phyloP scores from a whole-genome alignment of 2,888 invertebrate genomes.

The Parnassius orleans region DNA sequence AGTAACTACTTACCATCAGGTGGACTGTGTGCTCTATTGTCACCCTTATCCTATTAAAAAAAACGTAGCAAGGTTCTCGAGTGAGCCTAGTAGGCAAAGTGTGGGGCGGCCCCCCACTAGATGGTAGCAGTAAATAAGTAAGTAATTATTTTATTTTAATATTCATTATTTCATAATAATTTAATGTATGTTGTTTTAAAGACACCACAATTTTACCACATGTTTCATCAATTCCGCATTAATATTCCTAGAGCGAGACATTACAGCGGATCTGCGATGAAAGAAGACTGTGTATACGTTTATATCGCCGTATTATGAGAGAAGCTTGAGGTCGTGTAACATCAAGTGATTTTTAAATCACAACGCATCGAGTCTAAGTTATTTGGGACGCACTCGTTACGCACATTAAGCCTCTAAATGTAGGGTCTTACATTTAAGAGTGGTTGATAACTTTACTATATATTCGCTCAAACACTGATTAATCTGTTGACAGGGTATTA shows the following conservation, averaged over 20 bases:
- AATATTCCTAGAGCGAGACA: conserved; percentile 21
- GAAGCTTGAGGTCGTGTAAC: conserved; percentile 28
- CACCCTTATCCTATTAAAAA: too few relatives aligned
- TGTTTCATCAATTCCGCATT: conserved; percentile 18
- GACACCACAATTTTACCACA: background rate
- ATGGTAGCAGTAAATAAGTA: too few relatives aligned
- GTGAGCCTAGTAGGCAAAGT: too few relatives aligned
- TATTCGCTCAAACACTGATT: conserved; percentile 35
- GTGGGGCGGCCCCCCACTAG: too few relatives aligned
- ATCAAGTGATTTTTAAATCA: conserved; percentile 27
- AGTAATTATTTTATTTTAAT: too few relatives aligned
- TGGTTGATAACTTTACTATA: background rate
- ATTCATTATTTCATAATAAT: background rate
- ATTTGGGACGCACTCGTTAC: conserved; percentile 24
- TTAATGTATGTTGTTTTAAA: conserved; percentile 3
- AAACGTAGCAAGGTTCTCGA: too few relatives aligned
- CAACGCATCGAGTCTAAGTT: conserved; percentile 20
- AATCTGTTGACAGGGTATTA: too few relatives aligned
- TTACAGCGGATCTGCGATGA: conserved; percentile 26
- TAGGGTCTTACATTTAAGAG: conserved; percentile 10
- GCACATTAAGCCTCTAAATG: conserved; percentile 17
- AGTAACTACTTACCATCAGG: too few relatives aligned
- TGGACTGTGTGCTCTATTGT: too few relatives aligned
- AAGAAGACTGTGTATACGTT: conserved; percentile 29
- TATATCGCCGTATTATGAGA: conserved; percentile 33